Evolutionary conservation across 2,888 invertebrate species (phyloP).

Genomic region (Callimorpha dominula): DNA sequence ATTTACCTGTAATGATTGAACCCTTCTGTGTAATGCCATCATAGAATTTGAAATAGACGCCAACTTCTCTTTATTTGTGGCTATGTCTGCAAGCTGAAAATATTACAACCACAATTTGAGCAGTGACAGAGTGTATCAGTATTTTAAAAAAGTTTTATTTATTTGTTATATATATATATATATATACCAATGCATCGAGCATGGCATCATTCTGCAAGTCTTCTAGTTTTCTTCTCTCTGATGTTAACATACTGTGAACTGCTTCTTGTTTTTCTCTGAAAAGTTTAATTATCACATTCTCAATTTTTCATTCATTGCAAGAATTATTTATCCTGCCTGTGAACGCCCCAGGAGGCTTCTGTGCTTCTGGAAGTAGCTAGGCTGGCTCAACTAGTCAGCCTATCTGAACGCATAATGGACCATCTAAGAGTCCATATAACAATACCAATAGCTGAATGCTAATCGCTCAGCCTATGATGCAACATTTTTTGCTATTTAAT

Average conservation of each 20-base stretch:
- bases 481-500: too few relatives aligned
- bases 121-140: not conserved
- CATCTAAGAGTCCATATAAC: too few relatives aligned
- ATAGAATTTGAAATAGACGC: conserved; percentile 75
- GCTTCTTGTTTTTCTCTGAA: conserved; percentile 78
- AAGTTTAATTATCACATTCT: conserved; percentile 22
- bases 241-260: conserved; percentile 71
- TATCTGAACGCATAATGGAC: too few relatives aligned
- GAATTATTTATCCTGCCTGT: not conserved
- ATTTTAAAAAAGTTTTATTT: too few relatives aligned
- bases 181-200: conserved; percentile 77
- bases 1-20: conserved; percentile 74
- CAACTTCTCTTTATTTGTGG: conserved; percentile 77
- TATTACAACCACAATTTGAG: not conserved
- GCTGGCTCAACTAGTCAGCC: too few relatives aligned
- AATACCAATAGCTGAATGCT: too few relatives aligned
- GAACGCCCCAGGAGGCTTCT: too few relatives aligned
- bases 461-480: too few relatives aligned
- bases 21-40: conserved; percentile 76
- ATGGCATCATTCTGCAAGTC: conserved; percentile 80
- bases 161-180: not conserved
- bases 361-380: too few relatives aligned
- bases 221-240: conserved; percentile 74
- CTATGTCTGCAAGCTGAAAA: conserved; percentile 78
- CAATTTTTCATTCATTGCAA: not conserved